Conservation (phyloP, 2,888 invertebrate genomes). For the Hypselothyrea guttata region DNA sequence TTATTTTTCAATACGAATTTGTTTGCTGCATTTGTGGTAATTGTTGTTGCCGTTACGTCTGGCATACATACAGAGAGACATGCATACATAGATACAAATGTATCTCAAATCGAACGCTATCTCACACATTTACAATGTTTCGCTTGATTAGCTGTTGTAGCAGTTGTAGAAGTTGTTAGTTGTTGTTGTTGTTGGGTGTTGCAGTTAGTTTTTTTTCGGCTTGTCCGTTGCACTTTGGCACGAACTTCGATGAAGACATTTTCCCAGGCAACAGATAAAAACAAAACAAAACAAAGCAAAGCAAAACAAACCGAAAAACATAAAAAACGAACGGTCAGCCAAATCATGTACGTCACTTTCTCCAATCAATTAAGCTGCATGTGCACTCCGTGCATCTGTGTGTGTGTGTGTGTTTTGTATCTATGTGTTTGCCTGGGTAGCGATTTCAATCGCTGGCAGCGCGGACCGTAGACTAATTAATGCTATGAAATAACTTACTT, state of each 20-base stretch:
- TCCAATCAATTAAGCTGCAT: slow-evolving; percentile 72
- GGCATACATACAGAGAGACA: not conserved
- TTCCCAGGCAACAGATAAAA: slow-evolving; percentile 47
- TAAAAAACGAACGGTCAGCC: slow-evolving; percentile 33
- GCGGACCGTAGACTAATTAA: slow-evolving; percentile 52
- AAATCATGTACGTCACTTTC: slow-evolving; percentile 65
- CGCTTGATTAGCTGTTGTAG: slow-evolving; percentile 41
- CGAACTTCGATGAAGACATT: slow-evolving; percentile 57
- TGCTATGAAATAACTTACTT: slow-evolving; percentile 73
- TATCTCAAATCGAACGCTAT: slow-evolving; percentile 38
- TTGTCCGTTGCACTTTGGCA: slow-evolving; percentile 54
- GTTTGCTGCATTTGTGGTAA: slow-evolving; percentile 47
- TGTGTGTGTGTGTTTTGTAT: slow-evolving; percentile 13
- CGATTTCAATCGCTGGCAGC: slow-evolving; percentile 62
- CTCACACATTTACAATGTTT: slow-evolving; percentile 46
- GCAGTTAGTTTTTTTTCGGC: slow-evolving; percentile 26
- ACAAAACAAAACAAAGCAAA: not conserved
- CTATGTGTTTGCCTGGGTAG: slow-evolving; percentile 17
- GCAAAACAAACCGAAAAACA: slow-evolving; percentile 13
- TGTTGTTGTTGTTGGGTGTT: slow-evolving; percentile 29
- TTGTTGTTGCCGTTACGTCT: slow-evolving; percentile 40
- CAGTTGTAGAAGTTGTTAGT: slow-evolving; percentile 12
- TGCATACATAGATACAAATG: too few species aligned
- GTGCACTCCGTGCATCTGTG: slow-evolving; percentile 33
- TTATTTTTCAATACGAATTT: slow-evolving; percentile 31